These are phyloP conservation scores for Eulemur coronatus DNA, from an alignment of 2,797 vertebrate species.

Conservation along the genomic window DNA sequence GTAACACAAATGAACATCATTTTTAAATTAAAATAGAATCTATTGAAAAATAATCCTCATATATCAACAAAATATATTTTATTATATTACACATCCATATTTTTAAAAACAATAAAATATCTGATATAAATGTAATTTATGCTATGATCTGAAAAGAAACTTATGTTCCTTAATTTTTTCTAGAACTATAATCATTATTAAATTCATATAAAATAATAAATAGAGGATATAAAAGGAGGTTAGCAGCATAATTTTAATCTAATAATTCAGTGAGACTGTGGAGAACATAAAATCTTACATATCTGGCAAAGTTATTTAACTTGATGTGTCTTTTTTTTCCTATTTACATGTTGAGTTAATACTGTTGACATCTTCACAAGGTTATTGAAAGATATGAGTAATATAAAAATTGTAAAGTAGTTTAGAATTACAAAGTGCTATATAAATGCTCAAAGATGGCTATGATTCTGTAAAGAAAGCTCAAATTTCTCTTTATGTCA, in stretches of 20 bases:
- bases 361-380: constrained; percentile 11
- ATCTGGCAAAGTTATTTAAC: constrained; percentile 2
- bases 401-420: constrained; percentile 22
- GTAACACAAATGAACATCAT: background rate
- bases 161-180: background rate
- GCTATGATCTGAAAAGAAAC: background rate
- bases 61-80: background rate
- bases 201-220: background rate
- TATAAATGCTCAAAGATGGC: background rate
- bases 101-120: background rate
- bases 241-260: background rate
- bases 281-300: background rate
- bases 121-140: background rate
- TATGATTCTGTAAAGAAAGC: constrained; percentile 1
- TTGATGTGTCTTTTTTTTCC: background rate
- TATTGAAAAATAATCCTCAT: background rate
- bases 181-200: background rate
- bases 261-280: background rate
- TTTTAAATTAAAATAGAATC: background rate
- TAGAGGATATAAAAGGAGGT: background rate
- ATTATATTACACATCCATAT: background rate
- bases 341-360: constrained; percentile 38
- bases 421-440: constrained; percentile 30
- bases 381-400: background rate
- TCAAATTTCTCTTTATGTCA: constrained; percentile 39